phyloP scores from a whole-genome alignment of 2,888 invertebrate species.

The Eurytoma californica region DNA sequence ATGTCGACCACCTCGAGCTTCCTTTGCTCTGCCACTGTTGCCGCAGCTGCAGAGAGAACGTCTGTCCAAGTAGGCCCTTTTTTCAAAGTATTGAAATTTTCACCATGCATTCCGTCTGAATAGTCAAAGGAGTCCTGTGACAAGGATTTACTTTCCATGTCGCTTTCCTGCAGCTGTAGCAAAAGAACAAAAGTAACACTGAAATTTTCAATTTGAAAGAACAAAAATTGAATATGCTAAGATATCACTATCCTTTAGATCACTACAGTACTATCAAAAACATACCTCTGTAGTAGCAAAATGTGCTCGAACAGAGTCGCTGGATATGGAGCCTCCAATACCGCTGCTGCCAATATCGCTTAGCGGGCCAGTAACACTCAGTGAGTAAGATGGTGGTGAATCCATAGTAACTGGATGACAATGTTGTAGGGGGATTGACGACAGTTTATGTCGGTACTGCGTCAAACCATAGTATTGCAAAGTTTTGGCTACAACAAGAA shows the following conservation, averaged over 20 bases:
- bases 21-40: constrained; percentile 72
- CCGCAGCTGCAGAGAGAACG: constrained; percentile 77
- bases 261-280: not conserved
- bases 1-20: constrained; percentile 71
- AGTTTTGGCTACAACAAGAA: constrained; percentile 44
- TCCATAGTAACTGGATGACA: constrained; percentile 77
- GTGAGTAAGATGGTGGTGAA: constrained; percentile 85
- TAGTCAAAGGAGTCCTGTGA: constrained; percentile 88
- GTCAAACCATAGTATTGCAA: constrained; percentile 52
- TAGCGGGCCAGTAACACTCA: constrained; percentile 84
- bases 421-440: constrained; percentile 30
- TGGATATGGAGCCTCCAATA: constrained; percentile 85
- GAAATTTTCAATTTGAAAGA: not conserved
- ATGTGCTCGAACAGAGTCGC: constrained; percentile 83
- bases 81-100: constrained; percentile 88
- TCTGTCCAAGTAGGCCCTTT: constrained; percentile 82
- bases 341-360: constrained; percentile 87
- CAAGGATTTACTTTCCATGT: constrained; percentile 85
- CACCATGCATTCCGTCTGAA: constrained; percentile 87
- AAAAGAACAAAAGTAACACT: not conserved
- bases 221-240: not conserved
- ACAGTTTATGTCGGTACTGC: constrained; percentile 53
- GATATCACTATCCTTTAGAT: not conserved
- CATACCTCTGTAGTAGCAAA: constrained; percentile 79
- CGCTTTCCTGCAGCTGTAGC: constrained; percentile 86